Percentiles rank a stretch among this genome's conserved stretches.
Conservation (phyloP, 2,797 vertebrate species). For the Scomberomorus guttatus region DNA sequence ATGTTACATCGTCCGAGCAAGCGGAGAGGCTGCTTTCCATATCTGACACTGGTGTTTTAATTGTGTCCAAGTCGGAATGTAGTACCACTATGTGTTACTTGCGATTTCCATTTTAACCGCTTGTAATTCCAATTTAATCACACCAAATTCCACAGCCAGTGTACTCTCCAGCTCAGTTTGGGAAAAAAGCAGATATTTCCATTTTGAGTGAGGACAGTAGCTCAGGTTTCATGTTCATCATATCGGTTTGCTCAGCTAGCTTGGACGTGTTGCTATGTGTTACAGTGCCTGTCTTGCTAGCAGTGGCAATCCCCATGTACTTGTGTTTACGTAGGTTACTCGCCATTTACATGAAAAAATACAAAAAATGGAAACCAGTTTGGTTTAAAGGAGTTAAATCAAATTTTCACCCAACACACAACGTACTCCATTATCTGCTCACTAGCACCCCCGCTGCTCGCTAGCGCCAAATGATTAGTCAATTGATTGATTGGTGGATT, state of each 20-base stretch:
- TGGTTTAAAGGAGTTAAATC: no score
- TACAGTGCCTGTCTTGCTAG: not conserved
- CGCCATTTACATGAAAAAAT: no score
- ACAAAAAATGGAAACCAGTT: no score
- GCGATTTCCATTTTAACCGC: not conserved
- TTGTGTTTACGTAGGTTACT: not conserved
- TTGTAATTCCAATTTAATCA: not conserved
- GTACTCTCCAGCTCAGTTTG: not conserved
- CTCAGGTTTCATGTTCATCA: slow-evolving; percentile 4
- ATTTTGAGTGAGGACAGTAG: not conserved
- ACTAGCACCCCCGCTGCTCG: no score
- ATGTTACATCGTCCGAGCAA: no score
- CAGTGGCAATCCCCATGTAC: not conserved
- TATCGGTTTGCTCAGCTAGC: not conserved
- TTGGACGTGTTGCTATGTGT: not conserved
- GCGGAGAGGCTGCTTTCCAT: no score
- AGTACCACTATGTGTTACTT: not conserved
- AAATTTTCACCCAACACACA: no score
- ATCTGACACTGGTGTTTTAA: no score
- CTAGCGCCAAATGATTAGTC: no score
- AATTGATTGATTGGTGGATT: no score
- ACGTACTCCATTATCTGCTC: not conserved
- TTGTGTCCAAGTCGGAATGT: not conserved
- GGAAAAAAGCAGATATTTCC: not conserved
- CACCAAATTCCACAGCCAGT: not conserved